A percentile compares a stretch with the other conserved stretches of the same genome.
Conservation (phyloP, 2,797 vertebrate genomes). For the Acanthiza pusilla region DNA sequence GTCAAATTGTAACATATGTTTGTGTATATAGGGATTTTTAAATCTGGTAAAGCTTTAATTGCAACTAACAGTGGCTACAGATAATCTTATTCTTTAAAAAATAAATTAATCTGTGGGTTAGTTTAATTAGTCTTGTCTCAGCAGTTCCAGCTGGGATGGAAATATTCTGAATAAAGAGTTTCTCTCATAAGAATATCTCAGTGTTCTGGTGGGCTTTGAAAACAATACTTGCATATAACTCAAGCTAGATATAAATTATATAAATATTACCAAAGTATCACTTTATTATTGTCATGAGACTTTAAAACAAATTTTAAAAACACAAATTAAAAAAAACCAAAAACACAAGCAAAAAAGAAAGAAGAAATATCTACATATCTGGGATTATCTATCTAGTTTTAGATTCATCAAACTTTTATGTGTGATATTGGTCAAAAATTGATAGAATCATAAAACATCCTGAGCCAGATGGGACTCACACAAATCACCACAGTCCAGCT, state of each 20-base stretch:
- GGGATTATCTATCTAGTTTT: not conserved
- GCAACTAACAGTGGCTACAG: not conserved
- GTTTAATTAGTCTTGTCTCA: not conserved
- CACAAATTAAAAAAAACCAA: not conserved
- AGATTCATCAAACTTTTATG: not conserved
- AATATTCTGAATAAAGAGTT: not conserved
- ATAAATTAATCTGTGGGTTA: not conserved
- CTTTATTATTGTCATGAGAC: not conserved
- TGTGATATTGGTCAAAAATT: not conserved
- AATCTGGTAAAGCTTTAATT: not conserved
- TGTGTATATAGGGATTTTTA: not conserved
- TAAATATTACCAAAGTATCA: not conserved
- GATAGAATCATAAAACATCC: not conserved
- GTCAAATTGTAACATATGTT: not conserved
- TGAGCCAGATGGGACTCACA: not conserved
- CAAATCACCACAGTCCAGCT: fast-evolving
- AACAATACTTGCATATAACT: not conserved
- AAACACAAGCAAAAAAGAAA: not conserved
- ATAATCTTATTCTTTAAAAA: not conserved
- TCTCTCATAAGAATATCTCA: not conserved
- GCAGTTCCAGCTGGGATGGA: not conserved
- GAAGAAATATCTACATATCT: not conserved
- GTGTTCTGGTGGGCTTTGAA: not conserved
- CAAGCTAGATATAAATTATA: not conserved
- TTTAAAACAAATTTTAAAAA: not conserved